These are phyloP conservation scores for Armadillidium nasatum DNA, from an alignment of 1,140 invertebrate species.

Conservation along the genomic window DNA sequence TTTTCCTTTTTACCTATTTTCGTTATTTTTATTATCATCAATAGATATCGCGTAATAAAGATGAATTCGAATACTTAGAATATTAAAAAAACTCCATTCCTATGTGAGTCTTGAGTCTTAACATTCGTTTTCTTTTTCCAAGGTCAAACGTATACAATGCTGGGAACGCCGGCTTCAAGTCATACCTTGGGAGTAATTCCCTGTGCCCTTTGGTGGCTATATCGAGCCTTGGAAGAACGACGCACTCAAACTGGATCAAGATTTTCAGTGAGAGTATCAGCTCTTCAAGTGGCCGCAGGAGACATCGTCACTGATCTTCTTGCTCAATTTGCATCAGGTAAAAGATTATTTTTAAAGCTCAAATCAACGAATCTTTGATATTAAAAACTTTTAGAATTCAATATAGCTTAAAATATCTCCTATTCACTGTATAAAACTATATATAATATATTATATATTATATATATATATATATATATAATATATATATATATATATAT, in stretches of 20 bases:
- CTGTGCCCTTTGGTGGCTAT: constrained; percentile 90
- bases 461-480: too few relatives aligned
- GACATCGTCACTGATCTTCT: constrained; percentile 46
- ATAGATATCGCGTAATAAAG: too few relatives aligned
- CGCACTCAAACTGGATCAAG: constrained; percentile 84
- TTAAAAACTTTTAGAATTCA: too few relatives aligned
- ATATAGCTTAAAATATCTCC: too few relatives aligned
- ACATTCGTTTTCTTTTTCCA: constrained; percentile 44
- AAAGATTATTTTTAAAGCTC: neutral
- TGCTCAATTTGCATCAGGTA: constrained; percentile 34
- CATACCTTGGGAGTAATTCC: constrained; percentile 79
- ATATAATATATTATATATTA: too few relatives aligned
- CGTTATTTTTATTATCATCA: too few relatives aligned
- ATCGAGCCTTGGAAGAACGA: constrained; percentile 85
- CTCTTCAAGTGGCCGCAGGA: constrained; percentile 73
- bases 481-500: too few relatives aligned
- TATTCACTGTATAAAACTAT: too few relatives aligned
- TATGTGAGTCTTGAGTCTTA: neutral
- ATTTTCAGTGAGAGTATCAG: constrained; percentile 84
- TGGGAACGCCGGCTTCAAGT: constrained; percentile 70
- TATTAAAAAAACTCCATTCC: neutral
- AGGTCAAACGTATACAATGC: constrained; percentile 90
- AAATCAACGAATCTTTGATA: too few relatives aligned
- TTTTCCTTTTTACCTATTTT: too few relatives aligned
- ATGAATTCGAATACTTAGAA: too few relatives aligned